Percentiles rank a stretch among this genome's conserved stretches.
Evolutionary conservation across 1,140 invertebrate species (phyloP).

Genomic region (Spodoptera frugiperda): DNA sequence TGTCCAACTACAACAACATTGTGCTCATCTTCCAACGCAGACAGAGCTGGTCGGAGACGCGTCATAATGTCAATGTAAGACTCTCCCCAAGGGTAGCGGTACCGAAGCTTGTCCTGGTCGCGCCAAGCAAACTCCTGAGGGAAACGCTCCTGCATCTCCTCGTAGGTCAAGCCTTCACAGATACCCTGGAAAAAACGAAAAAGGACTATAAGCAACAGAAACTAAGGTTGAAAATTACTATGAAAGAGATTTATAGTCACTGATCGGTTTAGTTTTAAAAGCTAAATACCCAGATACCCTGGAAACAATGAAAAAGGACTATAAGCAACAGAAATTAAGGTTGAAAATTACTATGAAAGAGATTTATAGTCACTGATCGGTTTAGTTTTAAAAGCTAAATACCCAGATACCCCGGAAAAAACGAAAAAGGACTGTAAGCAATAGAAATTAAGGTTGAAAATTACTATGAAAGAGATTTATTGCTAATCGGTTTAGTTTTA

Average conservation of each 20-base stretch:
- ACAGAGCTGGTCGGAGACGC: conserved; percentile 92
- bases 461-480: too few species aligned
- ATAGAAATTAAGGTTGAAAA: neutral
- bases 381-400: too few species aligned
- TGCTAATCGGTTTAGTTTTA: too few species aligned
- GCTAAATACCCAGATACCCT: conserved; percentile 98
- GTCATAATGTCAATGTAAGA: conserved; percentile 95
- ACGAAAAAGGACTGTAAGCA: neutral
- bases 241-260: too few species aligned
- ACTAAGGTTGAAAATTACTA: neutral
- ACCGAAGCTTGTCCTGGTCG: conserved; percentile 96
- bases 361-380: too few species aligned
- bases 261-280: too few species aligned
- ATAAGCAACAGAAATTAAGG: neutral
- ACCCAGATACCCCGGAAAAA: conserved; percentile 93
- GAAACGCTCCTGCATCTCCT: conserved; percentile 96
- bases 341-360: neutral
- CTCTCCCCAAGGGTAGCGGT: conserved; percentile 97
- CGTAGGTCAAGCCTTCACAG: conserved; percentile 97
- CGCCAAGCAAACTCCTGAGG: conserved; percentile 96
- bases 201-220: neutral
- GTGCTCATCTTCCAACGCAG: conserved; percentile 93
- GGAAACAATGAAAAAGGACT: conserved; percentile 55
- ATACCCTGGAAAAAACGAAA: conserved; percentile 89
- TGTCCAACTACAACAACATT: conserved; percentile 96